Percentiles rank a stretch among this genome's conserved stretches.
Conservation (phyloP, 2,113 vertebrate genomes). For the Hepsetus odoe region DNA sequence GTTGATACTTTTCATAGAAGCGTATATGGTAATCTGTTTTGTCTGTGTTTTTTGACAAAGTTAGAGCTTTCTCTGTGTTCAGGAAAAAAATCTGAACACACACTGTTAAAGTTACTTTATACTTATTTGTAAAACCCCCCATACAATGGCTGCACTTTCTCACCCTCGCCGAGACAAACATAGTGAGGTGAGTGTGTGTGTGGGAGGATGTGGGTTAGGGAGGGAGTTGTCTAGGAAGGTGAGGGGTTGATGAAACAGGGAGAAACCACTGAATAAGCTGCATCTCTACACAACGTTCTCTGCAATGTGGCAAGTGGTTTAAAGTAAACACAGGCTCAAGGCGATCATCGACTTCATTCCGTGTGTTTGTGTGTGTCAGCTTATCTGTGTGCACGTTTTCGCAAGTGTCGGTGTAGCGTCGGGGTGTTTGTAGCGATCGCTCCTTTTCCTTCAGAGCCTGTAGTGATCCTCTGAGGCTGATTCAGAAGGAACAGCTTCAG, state of each 20-base stretch:
- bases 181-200: slow-evolving; percentile 27
- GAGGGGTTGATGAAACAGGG: slow-evolving; percentile 42
- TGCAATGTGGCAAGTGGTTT: slow-evolving; percentile 25
- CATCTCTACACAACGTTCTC: slow-evolving; percentile 28
- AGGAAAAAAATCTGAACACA: not conserved
- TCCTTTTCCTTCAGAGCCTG: not conserved
- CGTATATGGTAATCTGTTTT: no score
- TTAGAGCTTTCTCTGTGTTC: not conserved
- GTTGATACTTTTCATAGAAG: no score
- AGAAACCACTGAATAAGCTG: slow-evolving; percentile 38
- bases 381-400: slow-evolving; percentile 6
- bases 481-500: slow-evolving; percentile 6
- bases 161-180: slow-evolving; percentile 11
- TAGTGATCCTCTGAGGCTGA: not conserved
- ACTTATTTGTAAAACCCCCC: slow-evolving; percentile 21
- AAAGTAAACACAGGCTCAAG: slow-evolving; percentile 34
- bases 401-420: not conserved
- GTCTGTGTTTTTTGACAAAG: no score
- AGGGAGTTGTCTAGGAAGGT: slow-evolving; percentile 12
- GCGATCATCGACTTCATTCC: slow-evolving; percentile 41
- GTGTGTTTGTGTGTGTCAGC: slow-evolving; percentile 11
- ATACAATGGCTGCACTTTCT: slow-evolving; percentile 25
- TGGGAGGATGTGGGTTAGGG: slow-evolving; percentile 7
- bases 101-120: slow-evolving; percentile 36
- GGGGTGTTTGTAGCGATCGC: not conserved